Evolutionary conservation across 2,888 invertebrate species (phyloP).

Genomic region (Matsumyia berberina): DNA sequence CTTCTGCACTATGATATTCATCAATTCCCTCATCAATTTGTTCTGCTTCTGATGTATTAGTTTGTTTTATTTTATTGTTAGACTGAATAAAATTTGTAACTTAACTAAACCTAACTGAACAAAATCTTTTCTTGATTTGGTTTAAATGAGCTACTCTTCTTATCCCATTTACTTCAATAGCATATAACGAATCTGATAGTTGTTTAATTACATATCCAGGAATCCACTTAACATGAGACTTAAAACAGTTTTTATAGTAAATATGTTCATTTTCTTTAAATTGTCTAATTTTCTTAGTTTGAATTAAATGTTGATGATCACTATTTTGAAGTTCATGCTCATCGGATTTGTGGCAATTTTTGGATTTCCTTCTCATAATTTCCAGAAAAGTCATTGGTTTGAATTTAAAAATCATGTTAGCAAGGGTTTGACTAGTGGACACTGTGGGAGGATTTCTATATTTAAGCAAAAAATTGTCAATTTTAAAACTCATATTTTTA

Average conservation of each 20-base stretch:
- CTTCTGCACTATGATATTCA: too few species aligned
- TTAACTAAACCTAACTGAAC: background rate
- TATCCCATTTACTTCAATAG: background rate
- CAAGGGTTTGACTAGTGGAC: conserved; percentile 21
- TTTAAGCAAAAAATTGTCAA: conserved; percentile 31
- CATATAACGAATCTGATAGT: background rate
- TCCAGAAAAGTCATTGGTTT: conserved; percentile 11
- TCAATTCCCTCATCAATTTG: background rate
- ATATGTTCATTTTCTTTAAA: conserved; percentile 9
- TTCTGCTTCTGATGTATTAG: background rate
- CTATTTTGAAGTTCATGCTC: conserved; percentile 6
- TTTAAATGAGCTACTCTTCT: too few species aligned
- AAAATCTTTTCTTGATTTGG: background rate
- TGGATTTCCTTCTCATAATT: conserved; percentile 4
- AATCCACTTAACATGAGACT: background rate
- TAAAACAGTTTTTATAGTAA: conserved; percentile 9
- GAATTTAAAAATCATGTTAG: conserved; percentile 30
- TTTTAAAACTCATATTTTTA: too few species aligned
- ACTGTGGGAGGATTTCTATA: conserved; percentile 21
- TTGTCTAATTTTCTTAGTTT: background rate
- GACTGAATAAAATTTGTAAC: background rate
- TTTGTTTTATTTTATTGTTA: background rate
- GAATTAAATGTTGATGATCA: background rate
- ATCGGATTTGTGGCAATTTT: background rate
- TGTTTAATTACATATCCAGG: background rate